These are phyloP conservation scores for Meteorus cinctellus DNA, from an alignment of 2,888 invertebrate species.

Conservation along the genomic window DNA sequence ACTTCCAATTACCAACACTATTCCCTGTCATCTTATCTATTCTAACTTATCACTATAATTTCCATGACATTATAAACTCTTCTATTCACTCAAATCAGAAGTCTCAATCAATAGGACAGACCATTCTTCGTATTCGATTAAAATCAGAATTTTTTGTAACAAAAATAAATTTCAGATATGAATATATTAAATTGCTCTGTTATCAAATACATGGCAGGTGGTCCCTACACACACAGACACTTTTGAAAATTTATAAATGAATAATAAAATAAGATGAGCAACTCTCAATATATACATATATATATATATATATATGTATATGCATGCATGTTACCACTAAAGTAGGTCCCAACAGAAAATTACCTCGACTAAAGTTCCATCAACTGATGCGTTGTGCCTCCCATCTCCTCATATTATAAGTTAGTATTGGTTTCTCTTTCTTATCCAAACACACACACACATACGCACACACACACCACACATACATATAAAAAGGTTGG, in stretches of 20 bases:
- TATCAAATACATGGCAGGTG: constrained; percentile 31
- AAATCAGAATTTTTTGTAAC: background rate
- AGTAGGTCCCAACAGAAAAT: constrained; percentile 34
- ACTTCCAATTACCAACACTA: too few species aligned
- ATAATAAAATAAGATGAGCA: background rate
- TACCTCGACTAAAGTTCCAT: constrained; percentile 27
- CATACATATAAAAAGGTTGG: constrained; percentile 30
- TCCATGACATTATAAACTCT: too few species aligned
- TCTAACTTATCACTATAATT: too few species aligned
- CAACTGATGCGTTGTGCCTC: constrained; percentile 1
- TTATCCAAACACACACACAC: background rate
- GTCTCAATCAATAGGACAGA: too few species aligned
- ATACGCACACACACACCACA: constrained; percentile 18
- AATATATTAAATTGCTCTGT: background rate
- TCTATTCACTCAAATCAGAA: too few species aligned
- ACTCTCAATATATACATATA: too few species aligned
- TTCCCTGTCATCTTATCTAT: too few species aligned
- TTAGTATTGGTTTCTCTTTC: background rate
- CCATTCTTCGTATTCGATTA: background rate
- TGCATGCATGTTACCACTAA: background rate
- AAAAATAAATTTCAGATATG: too few species aligned
- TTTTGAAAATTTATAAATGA: constrained; percentile 5
- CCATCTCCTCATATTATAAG: background rate
- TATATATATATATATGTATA: too few species aligned
- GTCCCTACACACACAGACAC: constrained; percentile 22